These are phyloP conservation scores for Antennarius maculatus DNA, from an alignment of 2,797 vertebrate species.

Conservation along the genomic window DNA sequence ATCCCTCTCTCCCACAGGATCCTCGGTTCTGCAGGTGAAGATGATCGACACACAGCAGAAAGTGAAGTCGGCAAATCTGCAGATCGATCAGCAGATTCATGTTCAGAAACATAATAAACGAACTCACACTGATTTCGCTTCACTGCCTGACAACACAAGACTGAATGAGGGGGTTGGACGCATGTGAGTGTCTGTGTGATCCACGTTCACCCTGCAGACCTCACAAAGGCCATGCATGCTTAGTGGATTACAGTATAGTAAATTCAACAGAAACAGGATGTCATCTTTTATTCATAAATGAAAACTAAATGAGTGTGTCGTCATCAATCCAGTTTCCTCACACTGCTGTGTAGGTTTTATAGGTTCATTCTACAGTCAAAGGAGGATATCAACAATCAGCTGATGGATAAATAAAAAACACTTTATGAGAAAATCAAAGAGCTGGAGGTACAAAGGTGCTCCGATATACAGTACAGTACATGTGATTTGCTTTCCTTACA, in stretches of 20 bases:
- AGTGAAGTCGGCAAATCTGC: slow-evolving; percentile 92
- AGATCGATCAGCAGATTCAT: slow-evolving; percentile 92
- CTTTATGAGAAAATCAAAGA: slow-evolving; percentile 96
- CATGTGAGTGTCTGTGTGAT: slow-evolving; percentile 85
- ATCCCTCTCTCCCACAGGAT: slow-evolving; percentile 77
- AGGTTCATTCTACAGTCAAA: slow-evolving; percentile 97
- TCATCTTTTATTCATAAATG: no score
- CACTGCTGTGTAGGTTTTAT: slow-evolving; percentile 35
- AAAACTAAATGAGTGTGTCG: no score
- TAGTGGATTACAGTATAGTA: no score
- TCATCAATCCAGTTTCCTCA: no score
- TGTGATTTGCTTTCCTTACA: no score
- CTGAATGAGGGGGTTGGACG: slow-evolving; percentile 96
- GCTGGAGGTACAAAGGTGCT: slow-evolving; percentile 84
- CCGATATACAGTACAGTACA: no score
- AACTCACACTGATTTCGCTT: slow-evolving; percentile 87
- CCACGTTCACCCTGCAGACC: background rate
- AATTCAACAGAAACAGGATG: no score
- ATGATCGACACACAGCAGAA: slow-evolving; percentile 98
- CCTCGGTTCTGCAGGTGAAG: slow-evolving; percentile 93
- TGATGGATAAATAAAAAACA: slow-evolving; percentile 91
- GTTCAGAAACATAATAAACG: slow-evolving; percentile 92
- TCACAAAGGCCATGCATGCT: no score
- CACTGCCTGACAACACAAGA: slow-evolving; percentile 86
- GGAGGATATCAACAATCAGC: slow-evolving; percentile 89